Percentiles rank a stretch among this genome's conserved stretches.
Conservation (phyloP, 92 coral and sea anemone genomes). For the Blastomussa wellsi region DNA sequence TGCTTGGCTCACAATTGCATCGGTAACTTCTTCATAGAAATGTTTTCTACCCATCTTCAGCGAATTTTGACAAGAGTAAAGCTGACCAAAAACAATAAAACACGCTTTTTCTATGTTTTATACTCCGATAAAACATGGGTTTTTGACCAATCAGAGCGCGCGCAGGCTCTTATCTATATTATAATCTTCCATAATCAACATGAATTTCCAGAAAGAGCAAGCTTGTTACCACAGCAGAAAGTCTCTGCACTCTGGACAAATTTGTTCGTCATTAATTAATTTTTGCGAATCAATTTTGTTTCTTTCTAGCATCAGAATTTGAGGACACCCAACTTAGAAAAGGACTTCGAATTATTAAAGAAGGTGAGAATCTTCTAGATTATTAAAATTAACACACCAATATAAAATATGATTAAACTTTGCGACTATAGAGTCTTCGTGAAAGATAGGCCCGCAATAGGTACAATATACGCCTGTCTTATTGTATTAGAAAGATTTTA, state of each 20-base stretch:
- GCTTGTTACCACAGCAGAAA: neutral
- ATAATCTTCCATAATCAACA: neutral
- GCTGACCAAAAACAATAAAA: no score
- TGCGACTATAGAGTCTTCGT: neutral
- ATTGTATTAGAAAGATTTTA: neutral
- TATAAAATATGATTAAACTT: neutral
- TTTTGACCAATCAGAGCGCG: no score
- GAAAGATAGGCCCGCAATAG: neutral
- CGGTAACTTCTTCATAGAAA: no score
- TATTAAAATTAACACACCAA: neutral
- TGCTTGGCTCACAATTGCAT: no score
- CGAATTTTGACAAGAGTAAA: no score
- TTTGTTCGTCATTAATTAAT: neutral
- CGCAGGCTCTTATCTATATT: no score
- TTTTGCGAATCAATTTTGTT: neutral
- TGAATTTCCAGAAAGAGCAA: neutral
- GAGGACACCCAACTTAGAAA: neutral
- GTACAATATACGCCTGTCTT: neutral
- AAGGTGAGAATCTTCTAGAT: constrained; percentile 13
- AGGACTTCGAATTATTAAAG: constrained; percentile 3
- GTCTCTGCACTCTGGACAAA: neutral
- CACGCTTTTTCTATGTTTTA: no score
- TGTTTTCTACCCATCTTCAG: no score
- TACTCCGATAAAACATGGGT: no score
- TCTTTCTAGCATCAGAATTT: neutral